A percentile compares a stretch with the other conserved stretches of the same genome.
These are phyloP conservation scores for Cygnus olor DNA, from an alignment of 2,797 vertebrate genomes.

Conservation along the genomic window DNA sequence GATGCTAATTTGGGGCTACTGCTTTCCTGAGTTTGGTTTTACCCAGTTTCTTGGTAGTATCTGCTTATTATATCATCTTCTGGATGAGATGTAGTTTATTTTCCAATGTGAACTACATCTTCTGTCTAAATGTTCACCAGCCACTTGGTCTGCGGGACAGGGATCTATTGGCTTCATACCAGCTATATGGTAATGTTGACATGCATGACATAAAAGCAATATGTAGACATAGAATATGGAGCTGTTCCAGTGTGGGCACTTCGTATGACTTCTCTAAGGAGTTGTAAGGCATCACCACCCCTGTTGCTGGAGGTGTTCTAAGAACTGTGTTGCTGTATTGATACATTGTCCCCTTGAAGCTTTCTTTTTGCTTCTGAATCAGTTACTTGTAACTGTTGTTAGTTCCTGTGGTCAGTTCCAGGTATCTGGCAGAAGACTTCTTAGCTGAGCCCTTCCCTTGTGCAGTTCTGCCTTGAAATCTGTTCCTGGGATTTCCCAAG, in stretches of 20 bases:
- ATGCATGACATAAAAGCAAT: too few species aligned
- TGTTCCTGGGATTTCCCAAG: neutral
- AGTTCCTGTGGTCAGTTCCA: neutral
- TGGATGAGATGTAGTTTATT: neutral
- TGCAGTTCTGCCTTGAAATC: neutral
- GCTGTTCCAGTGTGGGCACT: neutral
- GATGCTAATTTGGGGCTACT: neutral
- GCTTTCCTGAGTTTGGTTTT: neutral
- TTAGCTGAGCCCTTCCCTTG: neutral
- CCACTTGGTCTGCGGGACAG: neutral
- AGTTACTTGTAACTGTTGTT: neutral
- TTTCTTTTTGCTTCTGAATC: neutral
- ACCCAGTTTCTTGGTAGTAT: neutral
- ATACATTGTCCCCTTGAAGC: neutral
- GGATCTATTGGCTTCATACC: neutral
- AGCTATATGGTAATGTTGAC: too few species aligned
- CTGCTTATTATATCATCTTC: neutral
- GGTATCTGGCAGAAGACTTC: neutral
- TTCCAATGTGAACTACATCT: neutral
- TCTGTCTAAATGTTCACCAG: neutral
- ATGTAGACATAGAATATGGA: neutral
- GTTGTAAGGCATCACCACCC: neutral
- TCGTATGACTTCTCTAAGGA: neutral
- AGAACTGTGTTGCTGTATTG: neutral
- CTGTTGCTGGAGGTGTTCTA: neutral